Evolutionary conservation across 1,140 invertebrate species (phyloP).

Genomic region (Ptiloglossa arizonensis): DNA sequence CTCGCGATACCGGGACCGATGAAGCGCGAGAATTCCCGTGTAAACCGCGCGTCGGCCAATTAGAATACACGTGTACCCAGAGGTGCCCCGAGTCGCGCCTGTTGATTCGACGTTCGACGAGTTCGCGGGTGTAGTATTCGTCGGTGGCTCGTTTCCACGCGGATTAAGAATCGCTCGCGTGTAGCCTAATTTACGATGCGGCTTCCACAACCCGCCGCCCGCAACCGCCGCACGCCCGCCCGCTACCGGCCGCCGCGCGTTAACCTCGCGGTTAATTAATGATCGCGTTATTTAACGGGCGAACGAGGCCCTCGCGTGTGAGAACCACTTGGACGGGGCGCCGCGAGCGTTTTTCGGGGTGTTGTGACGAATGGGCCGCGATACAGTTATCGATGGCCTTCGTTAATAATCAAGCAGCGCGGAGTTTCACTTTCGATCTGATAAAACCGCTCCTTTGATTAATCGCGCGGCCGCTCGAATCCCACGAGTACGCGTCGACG

Average conservation of each 20-base stretch:
- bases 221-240: neutral
- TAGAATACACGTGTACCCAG: constrained; percentile 31
- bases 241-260: neutral
- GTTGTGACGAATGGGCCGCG: constrained; percentile 38
- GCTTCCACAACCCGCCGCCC: neutral
- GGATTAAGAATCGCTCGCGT: constrained; percentile 38
- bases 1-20: neutral
- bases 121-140: neutral
- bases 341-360: constrained; percentile 25
- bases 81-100: neutral
- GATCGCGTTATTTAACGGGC: constrained; percentile 30
- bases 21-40: constrained; percentile 26
- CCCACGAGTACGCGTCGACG: neutral
- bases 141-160: constrained; percentile 16
- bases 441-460: neutral
- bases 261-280: constrained; percentile 48
- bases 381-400: constrained; percentile 38
- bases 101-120: constrained; percentile 17
- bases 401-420: constrained; percentile 31
- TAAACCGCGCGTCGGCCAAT: constrained; percentile 35
- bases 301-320: constrained; percentile 29
- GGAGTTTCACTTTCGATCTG: constrained; percentile 33
- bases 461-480: neutral
- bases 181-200: constrained; percentile 42
- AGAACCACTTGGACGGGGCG: neutral